Evolutionary conservation across 1,140 invertebrate species (phyloP), one percentile per base, ranked within the genome.

Genomic region (Cephus cinctus): DNA sequence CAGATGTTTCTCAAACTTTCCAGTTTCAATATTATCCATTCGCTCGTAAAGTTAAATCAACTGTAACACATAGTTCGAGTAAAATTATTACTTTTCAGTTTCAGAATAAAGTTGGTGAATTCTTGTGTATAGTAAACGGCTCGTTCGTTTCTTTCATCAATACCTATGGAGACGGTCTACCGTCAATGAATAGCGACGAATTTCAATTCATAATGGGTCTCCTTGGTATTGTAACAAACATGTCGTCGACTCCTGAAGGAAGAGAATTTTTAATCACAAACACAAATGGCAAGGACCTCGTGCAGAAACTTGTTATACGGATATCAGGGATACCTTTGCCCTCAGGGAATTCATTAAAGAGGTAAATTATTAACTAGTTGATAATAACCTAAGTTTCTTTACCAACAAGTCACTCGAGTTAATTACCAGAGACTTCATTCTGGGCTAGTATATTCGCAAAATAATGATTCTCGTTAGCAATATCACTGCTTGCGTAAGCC

Each of bases 121-220:
- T 77, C 21, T 54, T 78, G 15, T 62, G 48, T 16, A 71, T 77
- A 20, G 62, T 67, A 3, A 63, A 63, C 21, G 71, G 69, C 23
- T 72, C 65, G 19, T 65, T 78, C 15, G 46, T 51, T 2, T 73
- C 69, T 20, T 78, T 77, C 20, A 52, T 77, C 43, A 66, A 66
- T 12, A 66, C 63, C 41, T 72, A 76, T 36, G 63, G 55, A 31
- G 42, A 46, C 4, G 54, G 45, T 16, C 55, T 71, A 4, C 72
- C 72, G 0, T 47, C 61, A 5, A 62, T 61, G 8, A 61, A 58
- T 23, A 65, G 67, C 3, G 57, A 69, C 12, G 72, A 73, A 21
- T 70, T 57, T 41, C 64, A 76, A 50, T 77, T 78, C 35, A 57
- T 76, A 21, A 66, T 67, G 50, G 65, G 71, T 5, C 39, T 78